phyloP scores from a whole-genome alignment of 2,888 invertebrate species.

The Drosophila paucipuncta region DNA sequence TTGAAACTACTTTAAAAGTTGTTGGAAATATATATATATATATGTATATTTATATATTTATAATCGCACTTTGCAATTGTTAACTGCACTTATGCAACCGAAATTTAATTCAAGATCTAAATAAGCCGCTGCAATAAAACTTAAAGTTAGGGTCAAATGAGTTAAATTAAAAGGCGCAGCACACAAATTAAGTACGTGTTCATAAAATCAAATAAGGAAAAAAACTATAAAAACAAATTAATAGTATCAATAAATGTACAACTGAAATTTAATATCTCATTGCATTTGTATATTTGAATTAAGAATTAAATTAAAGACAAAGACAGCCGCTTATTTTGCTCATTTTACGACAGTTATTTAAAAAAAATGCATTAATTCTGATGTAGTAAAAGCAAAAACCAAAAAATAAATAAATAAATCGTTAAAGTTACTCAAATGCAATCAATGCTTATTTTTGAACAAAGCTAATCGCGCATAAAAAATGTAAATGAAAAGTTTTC shows the following conservation, averaged over 20 bases:
- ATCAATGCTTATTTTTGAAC: neutral
- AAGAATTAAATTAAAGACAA: slow-evolving; percentile 26
- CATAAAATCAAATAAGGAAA: neutral
- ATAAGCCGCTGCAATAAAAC: neutral
- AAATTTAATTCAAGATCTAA: neutral
- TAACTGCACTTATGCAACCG: neutral
- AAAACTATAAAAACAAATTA: slow-evolving; percentile 16
- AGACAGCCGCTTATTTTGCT: slow-evolving; percentile 4
- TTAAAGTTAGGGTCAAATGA: neutral
- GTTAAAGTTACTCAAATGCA: slow-evolving; percentile 11
- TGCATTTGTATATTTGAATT: slow-evolving; percentile 17
- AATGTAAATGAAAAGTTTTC: neutral
- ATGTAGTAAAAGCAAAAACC: neutral
- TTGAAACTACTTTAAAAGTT: neutral
- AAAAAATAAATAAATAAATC: neutral
- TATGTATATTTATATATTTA: neutral
- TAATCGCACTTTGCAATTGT: neutral
- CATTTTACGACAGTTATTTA: slow-evolving; percentile 12
- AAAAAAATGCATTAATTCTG: slow-evolving; percentile 7
- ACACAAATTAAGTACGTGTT: slow-evolving; percentile 13
- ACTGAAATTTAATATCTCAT: neutral
- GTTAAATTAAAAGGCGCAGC: slow-evolving; percentile 27
- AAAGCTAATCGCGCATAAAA: no score
- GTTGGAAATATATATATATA: neutral
- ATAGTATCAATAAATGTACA: neutral